Evolutionary conservation across 2,888 invertebrate genomes (phyloP).

Genomic region (Sphinx pinastri): DNA sequence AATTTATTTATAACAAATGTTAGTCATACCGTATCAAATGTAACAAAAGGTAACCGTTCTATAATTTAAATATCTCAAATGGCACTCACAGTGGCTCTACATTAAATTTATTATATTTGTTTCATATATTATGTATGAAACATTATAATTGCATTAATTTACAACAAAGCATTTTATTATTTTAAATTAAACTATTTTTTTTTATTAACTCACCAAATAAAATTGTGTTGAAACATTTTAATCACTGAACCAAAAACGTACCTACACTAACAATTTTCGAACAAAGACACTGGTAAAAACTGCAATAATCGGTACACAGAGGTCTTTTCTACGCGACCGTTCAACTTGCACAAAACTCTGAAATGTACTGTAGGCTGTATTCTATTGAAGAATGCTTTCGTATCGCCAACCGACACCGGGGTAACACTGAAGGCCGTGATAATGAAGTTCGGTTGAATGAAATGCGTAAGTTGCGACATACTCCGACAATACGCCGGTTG

Average conservation of each 20-base stretch:
- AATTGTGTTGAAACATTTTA: constrained; percentile 41
- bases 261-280: constrained; percentile 30
- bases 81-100: too few species aligned
- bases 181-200: background rate
- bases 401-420: constrained; percentile 26
- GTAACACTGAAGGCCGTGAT: constrained; percentile 42
- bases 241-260: constrained; percentile 24
- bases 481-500: background rate
- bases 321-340: constrained; percentile 56
- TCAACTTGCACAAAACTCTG: constrained; percentile 57
- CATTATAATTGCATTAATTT: background rate
- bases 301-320: constrained; percentile 35
- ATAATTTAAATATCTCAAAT: background rate
- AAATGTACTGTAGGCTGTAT: constrained; percentile 55
- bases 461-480: constrained; percentile 20
- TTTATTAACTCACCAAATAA: constrained; percentile 42
- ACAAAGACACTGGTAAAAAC: constrained; percentile 18
- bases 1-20: background rate
- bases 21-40: constrained; percentile 6
- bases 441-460: constrained; percentile 28
- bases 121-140: too few species aligned
- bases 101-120: too few species aligned
- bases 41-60: background rate
- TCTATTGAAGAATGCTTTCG: constrained; percentile 54
- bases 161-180: too few species aligned